Evolutionary conservation across 2,113 vertebrate genomes (phyloP).

Genomic region (Alectura lathami): DNA sequence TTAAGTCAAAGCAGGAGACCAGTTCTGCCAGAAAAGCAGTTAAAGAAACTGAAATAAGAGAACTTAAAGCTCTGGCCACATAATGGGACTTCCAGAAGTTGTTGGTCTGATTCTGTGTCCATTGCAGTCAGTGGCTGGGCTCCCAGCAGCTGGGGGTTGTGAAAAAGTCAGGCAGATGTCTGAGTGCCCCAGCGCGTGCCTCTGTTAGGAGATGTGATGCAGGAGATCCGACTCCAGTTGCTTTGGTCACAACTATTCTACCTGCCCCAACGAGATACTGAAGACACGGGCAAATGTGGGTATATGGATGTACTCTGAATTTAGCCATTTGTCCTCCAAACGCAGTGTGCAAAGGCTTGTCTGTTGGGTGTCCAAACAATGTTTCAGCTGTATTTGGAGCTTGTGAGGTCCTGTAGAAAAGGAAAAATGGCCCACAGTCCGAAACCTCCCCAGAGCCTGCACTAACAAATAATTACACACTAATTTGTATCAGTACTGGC

Average conservation of each 20-base stretch:
- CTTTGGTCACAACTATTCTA: neutral
- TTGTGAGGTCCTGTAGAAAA: neutral
- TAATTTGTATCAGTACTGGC: neutral
- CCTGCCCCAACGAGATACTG: neutral
- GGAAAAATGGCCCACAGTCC: neutral
- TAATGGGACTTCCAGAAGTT: rapidly evolving
- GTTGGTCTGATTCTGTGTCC: neutral
- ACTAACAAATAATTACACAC: neutral
- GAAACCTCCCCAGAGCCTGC: neutral
- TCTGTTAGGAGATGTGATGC: rapidly evolving
- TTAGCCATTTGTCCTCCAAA: neutral
- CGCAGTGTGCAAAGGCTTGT: neutral
- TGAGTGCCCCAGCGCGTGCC: neutral
- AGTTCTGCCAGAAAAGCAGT: neutral
- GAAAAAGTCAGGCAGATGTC: neutral
- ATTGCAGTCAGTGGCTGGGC: rapidly evolving
- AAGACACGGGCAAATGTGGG: neutral
- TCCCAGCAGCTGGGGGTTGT: rapidly evolving
- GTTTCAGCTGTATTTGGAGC: neutral
- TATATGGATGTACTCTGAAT: neutral
- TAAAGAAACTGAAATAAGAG: neutral
- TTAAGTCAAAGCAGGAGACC: neutral
- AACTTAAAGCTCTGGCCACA: neutral
- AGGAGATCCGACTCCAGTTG: neutral
- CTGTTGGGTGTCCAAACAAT: neutral